Percentiles rank a stretch among this genome's conserved stretches.
Evolutionary conservation across 2,113 vertebrate genomes (phyloP).

Genomic region (Sander vitreus): DNA sequence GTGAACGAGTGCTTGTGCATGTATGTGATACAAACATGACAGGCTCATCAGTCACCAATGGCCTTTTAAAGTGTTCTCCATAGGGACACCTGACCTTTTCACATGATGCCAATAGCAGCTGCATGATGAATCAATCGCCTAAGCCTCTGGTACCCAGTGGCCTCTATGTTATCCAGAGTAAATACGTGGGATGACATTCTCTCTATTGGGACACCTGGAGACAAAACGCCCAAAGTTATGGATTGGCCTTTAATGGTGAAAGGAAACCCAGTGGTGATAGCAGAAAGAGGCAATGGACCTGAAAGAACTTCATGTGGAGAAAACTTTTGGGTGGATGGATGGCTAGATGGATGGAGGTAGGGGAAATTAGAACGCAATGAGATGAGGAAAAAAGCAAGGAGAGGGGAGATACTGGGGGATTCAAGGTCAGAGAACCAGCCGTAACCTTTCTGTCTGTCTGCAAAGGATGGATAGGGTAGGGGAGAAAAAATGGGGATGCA

Average conservation of each 20-base stretch:
- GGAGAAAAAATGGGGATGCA: slow-evolving; percentile 41
- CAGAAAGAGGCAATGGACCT: slow-evolving; percentile 29
- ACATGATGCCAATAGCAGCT: slow-evolving; percentile 78
- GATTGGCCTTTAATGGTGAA: slow-evolving; percentile 57
- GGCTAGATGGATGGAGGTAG: slow-evolving; percentile 43
- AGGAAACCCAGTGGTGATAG: slow-evolving; percentile 32
- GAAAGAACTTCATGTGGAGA: slow-evolving; percentile 32
- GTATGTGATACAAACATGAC: slow-evolving; percentile 75
- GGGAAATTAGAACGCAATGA: slow-evolving; percentile 52
- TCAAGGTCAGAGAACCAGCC: slow-evolving; percentile 49
- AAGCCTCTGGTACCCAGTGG: slow-evolving; percentile 45
- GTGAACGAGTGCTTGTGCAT: slow-evolving; percentile 54
- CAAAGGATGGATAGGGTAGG: slow-evolving; percentile 47
- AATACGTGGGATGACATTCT: slow-evolving; percentile 69
- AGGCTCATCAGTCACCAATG: slow-evolving; percentile 81
- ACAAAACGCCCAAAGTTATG: slow-evolving; percentile 59
- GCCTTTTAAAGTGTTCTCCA: slow-evolving; percentile 79
- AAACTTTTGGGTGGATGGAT: slow-evolving; percentile 55
- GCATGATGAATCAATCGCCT: slow-evolving; percentile 79
- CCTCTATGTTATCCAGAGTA: slow-evolving; percentile 66
- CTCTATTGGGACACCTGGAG: slow-evolving; percentile 55
- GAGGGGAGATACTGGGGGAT: slow-evolving; percentile 48
- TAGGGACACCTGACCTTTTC: slow-evolving; percentile 80
- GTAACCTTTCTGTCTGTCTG: slow-evolving; percentile 47
- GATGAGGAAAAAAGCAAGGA: slow-evolving; percentile 24